Evolutionary conservation across 2,888 invertebrate genomes (phyloP).

Genomic region (Euplagia quadripunctaria): DNA sequence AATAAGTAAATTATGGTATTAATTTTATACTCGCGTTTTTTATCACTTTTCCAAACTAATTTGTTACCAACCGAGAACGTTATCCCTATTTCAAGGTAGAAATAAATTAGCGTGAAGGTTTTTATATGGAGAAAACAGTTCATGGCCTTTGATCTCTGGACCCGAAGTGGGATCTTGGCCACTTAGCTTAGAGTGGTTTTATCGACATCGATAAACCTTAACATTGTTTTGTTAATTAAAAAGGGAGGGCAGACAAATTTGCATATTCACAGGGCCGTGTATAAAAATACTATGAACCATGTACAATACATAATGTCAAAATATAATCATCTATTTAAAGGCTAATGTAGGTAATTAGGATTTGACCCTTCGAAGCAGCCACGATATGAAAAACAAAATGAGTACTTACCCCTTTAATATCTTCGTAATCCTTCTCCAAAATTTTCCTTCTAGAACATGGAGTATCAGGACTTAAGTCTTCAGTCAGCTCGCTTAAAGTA

Average conservation of each 20-base stretch:
- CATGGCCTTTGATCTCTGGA: background rate
- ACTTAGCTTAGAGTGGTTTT: background rate
- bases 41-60: background rate
- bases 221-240: background rate
- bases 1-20: background rate
- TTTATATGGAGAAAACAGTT: background rate
- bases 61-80: background rate
- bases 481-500: conserved; percentile 77
- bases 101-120: background rate
- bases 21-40: background rate
- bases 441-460: conserved; percentile 74
- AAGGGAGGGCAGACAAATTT: background rate
- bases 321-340: background rate
- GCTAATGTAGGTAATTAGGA: background rate
- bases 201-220: background rate
- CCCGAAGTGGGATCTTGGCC: background rate
- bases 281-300: too few species aligned
- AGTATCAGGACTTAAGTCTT: conserved; percentile 78
- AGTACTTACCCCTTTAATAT: conserved; percentile 78
- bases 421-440: conserved; percentile 77
- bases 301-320: background rate
- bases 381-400: conserved; percentile 43
- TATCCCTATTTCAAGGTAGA: background rate
- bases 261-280: too few species aligned
- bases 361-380: conserved; percentile 37